These are phyloP conservation scores for Microcebus jonahi DNA, from an alignment of 2,113 vertebrate genomes.

Conservation along the genomic window DNA sequence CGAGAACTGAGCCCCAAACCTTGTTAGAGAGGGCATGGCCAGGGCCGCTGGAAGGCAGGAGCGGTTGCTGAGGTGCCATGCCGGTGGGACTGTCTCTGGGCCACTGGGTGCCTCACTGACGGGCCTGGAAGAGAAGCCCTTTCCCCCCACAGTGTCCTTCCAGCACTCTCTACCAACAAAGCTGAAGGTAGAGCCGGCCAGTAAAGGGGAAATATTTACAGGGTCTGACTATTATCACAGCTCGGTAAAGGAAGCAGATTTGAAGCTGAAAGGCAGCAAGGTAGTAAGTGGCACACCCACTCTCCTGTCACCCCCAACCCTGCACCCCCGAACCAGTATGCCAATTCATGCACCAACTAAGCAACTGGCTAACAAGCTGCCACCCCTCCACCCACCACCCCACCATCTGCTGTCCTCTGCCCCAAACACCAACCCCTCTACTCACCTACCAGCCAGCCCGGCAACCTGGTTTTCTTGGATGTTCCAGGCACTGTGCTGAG, in stretches of 20 bases:
- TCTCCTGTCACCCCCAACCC: not conserved
- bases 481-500: not conserved
- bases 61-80: too few species aligned
- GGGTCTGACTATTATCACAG: not conserved
- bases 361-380: not conserved
- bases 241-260: not conserved
- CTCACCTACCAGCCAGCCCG: not conserved
- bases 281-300: too few species aligned
- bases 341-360: too few species aligned
- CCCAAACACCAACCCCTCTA: not conserved
- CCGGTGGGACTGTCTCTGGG: too few species aligned
- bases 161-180: not conserved
- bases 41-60: not conserved
- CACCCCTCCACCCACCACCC: not conserved
- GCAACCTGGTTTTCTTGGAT: not conserved
- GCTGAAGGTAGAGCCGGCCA: not conserved
- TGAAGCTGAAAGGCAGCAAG: not conserved
- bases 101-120: fast-evolving
- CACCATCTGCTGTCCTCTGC: not conserved
- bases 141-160: not conserved
- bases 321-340: not conserved
- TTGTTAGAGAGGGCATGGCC: not conserved
- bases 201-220: not conserved
- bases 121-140: not conserved
- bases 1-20: not conserved